These are phyloP conservation scores for Recurvirostra avosetta DNA, from an alignment of 2,113 vertebrate genomes.

Conservation along the genomic window DNA sequence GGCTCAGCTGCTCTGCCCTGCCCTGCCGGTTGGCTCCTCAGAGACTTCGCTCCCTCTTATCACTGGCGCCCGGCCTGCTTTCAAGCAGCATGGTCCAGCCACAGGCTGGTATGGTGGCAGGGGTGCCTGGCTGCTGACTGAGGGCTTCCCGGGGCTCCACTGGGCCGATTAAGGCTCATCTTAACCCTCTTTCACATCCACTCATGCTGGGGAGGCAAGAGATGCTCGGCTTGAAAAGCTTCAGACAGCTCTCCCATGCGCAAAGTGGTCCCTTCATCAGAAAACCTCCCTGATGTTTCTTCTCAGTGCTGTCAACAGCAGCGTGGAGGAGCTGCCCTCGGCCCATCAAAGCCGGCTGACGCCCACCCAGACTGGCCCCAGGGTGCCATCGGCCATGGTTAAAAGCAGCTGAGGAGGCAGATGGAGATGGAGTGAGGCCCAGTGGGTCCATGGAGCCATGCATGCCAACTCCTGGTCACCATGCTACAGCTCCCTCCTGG, in stretches of 20 bases:
- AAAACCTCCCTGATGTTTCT: neutral
- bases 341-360: neutral
- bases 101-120: neutral
- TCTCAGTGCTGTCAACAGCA: neutral
- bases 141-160: neutral
- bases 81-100: neutral
- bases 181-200: neutral
- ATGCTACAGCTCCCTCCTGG: neutral
- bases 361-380: neutral
- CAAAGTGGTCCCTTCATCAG: neutral
- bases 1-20: neutral
- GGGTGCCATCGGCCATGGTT: neutral
- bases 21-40: neutral
- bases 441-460: rapidly evolving
- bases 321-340: rapidly evolving
- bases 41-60: neutral
- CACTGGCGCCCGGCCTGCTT: rapidly evolving
- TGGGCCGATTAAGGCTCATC: neutral
- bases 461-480: rapidly evolving
- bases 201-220: neutral
- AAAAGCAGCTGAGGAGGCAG: neutral
- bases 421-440: rapidly evolving
- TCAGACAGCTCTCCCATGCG: rapidly evolving
- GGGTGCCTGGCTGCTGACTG: neutral
- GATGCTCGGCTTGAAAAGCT: neutral